These are phyloP conservation scores for Gambelia wislizenii DNA, from an alignment of 2,797 vertebrate genomes.

Conservation along the genomic window DNA sequence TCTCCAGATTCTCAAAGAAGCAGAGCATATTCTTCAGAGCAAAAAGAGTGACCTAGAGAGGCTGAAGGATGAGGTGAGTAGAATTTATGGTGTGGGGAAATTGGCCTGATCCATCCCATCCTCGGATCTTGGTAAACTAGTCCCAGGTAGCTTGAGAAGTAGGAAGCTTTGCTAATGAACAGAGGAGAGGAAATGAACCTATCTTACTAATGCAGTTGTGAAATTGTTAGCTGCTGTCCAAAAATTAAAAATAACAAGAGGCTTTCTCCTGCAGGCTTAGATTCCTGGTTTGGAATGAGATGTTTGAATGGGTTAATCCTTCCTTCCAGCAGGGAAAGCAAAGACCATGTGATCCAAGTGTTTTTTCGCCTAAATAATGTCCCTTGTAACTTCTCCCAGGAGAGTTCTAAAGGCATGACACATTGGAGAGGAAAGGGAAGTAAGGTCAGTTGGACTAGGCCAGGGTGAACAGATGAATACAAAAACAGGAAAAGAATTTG, in stretches of 20 bases:
- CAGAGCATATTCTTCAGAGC: constrained; percentile 78
- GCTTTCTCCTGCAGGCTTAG: neutral
- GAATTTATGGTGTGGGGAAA: neutral
- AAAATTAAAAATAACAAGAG: neutral
- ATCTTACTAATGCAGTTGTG: neutral
- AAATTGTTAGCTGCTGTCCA: neutral
- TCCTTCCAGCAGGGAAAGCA: neutral
- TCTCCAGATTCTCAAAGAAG: constrained; percentile 77
- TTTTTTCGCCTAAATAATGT: neutral
- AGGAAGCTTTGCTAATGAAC: neutral
- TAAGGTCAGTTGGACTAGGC: neutral
- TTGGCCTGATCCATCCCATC: too few relatives aligned
- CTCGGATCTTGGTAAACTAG: neutral
- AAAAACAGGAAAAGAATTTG: neutral
- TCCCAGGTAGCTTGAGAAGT: neutral
- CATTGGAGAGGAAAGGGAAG: neutral
- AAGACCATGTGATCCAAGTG: neutral
- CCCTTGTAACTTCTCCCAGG: neutral
- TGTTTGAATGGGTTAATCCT: neutral
- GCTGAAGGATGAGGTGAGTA: constrained; percentile 78
- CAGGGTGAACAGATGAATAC: neutral
- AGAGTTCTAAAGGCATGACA: neutral
- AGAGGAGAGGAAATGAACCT: neutral
- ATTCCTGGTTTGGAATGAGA: neutral
- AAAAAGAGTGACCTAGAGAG: constrained; percentile 79